These are phyloP conservation scores for Amyelois transitella DNA, from an alignment of 1,140 invertebrate species.

Conservation along the genomic window DNA sequence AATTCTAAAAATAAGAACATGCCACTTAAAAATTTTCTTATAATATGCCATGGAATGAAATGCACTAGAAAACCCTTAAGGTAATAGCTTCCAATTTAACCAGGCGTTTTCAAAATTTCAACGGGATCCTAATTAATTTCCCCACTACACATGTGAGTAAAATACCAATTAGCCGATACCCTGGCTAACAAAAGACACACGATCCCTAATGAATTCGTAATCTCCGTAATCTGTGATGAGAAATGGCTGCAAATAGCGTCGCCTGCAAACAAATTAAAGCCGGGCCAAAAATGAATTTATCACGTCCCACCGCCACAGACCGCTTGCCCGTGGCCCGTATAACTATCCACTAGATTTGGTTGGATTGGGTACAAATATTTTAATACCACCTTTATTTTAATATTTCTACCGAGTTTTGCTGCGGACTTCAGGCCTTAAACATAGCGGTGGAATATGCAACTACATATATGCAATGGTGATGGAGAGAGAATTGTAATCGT, in stretches of 20 bases:
- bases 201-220: conserved; percentile 71
- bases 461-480: conserved; percentile 10
- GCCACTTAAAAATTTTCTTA: too few species aligned
- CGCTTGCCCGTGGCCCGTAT: conserved; percentile 18
- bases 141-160: conserved; percentile 43
- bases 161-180: conserved; percentile 57
- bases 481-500: conserved; percentile 29
- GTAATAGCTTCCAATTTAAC: too few species aligned
- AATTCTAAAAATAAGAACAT: too few species aligned
- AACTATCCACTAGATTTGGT: conserved; percentile 43
- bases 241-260: conserved; percentile 63
- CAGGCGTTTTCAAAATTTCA: neutral
- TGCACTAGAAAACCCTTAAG: neutral
- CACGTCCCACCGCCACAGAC: conserved; percentile 31
- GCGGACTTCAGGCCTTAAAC: too few species aligned
- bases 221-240: conserved; percentile 71
- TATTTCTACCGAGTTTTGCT: neutral
- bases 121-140: neutral
- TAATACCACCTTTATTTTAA: neutral
- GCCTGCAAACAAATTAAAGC: conserved; percentile 68
- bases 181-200: conserved; percentile 56
- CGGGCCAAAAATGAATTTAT: conserved; percentile 71
- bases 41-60: neutral
- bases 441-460: too few species aligned
- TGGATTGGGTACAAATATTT: neutral